A percentile compares a stretch with the other conserved stretches of the same genome.
These are phyloP conservation scores for Hymenopus coronatus DNA, from an alignment of 2,888 invertebrate species.

Conservation along the genomic window DNA sequence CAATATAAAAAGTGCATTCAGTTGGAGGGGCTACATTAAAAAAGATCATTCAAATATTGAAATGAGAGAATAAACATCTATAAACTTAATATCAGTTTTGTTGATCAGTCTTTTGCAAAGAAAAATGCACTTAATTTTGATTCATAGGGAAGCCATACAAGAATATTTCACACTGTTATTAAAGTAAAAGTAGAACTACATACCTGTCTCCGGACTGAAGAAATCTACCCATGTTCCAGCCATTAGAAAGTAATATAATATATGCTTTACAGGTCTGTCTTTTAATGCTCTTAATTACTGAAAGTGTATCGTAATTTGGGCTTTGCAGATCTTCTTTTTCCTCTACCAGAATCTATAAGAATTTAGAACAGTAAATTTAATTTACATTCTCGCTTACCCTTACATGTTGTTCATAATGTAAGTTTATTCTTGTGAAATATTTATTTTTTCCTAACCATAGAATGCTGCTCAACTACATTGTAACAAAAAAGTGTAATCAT, in stretches of 20 bases:
- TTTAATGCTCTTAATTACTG: conserved; percentile 55
- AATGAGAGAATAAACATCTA: no score
- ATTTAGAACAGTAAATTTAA: not conserved
- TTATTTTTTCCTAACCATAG: no score
- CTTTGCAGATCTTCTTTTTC: conserved; percentile 64
- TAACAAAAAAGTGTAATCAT: no score
- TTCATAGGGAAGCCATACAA: not conserved
- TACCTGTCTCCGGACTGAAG: conserved; percentile 70
- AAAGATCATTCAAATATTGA: no score
- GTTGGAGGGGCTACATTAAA: no score
- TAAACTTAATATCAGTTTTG: no score
- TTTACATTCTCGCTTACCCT: no score
- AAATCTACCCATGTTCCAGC: conserved; percentile 62
- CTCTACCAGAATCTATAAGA: conserved; percentile 53
- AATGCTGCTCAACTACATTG: no score
- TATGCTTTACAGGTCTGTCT: conserved; percentile 68
- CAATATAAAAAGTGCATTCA: no score
- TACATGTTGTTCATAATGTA: no score
- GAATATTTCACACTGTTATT: not conserved
- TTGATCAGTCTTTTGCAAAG: no score
- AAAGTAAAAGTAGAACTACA: not conserved
- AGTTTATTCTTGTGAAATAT: no score
- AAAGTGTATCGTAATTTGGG: conserved; percentile 59
- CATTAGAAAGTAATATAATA: conserved; percentile 69
- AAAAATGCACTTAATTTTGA: not conserved